Conservation (phyloP, 92 coral and sea anemone species). For the Phenganax subtilis region DNA sequence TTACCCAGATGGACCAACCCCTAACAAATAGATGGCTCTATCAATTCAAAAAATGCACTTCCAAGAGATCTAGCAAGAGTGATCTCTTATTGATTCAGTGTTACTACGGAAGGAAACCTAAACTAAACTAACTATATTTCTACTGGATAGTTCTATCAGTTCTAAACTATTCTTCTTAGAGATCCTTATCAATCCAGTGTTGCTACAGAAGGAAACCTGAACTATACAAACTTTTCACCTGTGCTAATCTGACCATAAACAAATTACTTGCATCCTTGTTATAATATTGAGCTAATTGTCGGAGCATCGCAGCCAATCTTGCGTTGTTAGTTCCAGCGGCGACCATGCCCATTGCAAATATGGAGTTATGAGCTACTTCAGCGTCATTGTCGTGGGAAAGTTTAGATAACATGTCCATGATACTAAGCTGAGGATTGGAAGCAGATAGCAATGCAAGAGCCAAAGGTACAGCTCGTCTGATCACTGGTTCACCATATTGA, state of each 20-base stretch:
- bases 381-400: constrained; percentile 98
- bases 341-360: constrained; percentile 95
- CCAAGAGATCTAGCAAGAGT: background rate
- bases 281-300: constrained; percentile 95
- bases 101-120: too few relatives aligned
- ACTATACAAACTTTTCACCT: constrained; percentile 46
- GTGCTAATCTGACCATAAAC: constrained; percentile 98
- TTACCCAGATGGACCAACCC: constrained; percentile 98
- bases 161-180: too few relatives aligned
- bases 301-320: constrained; percentile 90
- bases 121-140: too few relatives aligned
- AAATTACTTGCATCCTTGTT: constrained; percentile 96
- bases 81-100: background rate
- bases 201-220: too few relatives aligned
- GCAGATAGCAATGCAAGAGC: constrained; percentile 90
- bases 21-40: constrained; percentile 19
- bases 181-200: too few relatives aligned
- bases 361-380: constrained; percentile 95
- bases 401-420: constrained; percentile 90
- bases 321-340: constrained; percentile 99
- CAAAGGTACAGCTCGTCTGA: constrained; percentile 90
- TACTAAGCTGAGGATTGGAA: constrained; percentile 89
- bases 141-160: too few relatives aligned
- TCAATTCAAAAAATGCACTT: background rate
- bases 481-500: constrained; percentile 96